These are phyloP conservation scores for Aepyceros melampus DNA, from an alignment of 2,113 vertebrate genomes.

Conservation along the genomic window DNA sequence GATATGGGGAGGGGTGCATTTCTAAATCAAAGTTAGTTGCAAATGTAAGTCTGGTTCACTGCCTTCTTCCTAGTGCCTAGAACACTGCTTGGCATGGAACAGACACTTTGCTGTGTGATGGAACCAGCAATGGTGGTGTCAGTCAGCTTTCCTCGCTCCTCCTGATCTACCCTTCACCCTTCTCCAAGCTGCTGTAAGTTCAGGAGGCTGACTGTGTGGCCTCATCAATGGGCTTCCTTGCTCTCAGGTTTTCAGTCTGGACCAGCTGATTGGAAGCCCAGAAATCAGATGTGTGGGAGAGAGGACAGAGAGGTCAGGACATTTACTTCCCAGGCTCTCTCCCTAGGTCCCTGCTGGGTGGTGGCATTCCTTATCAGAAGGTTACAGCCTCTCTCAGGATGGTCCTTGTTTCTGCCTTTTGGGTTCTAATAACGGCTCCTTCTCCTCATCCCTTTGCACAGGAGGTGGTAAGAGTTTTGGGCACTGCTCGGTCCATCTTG, in stretches of 20 bases:
- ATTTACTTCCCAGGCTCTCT: neutral
- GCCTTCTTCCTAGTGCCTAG: neutral
- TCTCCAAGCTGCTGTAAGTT: neutral
- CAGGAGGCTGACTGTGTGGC: neutral
- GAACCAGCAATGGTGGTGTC: rapidly evolving
- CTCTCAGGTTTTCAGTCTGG: neutral
- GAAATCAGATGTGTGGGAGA: neutral
- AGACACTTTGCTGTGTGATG: rapidly evolving
- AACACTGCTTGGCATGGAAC: neutral
- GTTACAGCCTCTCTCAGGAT: neutral
- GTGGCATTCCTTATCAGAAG: neutral
- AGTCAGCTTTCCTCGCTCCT: neutral
- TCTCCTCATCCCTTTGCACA: neutral
- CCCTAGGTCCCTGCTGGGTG: neutral
- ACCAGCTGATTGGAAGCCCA: neutral
- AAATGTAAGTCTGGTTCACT: neutral
- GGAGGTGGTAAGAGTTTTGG: neutral
- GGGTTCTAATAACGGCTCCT: neutral
- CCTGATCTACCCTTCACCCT: neutral
- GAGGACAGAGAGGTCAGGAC: neutral
- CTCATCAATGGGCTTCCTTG: rapidly evolving
- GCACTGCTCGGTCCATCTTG: neutral
- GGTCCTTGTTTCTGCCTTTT: neutral
- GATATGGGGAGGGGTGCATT: neutral
- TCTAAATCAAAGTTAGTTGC: neutral